A percentile compares a stretch with the other conserved stretches of the same genome.
These are phyloP conservation scores for Orchestes rusci DNA, from an alignment of 2,888 invertebrate genomes.

Conservation along the genomic window DNA sequence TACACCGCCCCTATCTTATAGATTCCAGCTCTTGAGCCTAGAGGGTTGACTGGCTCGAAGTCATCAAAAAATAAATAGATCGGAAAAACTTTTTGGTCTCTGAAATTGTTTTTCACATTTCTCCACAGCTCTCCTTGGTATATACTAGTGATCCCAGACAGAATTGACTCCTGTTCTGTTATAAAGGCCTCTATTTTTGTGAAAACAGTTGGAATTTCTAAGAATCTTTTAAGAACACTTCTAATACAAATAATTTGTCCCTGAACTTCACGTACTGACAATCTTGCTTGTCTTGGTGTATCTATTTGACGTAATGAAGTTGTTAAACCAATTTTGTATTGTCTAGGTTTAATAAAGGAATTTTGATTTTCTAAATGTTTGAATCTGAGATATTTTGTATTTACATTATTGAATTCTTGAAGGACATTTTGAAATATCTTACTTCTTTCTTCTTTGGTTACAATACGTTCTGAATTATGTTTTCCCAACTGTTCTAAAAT, in stretches of 20 bases:
- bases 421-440: not conserved
- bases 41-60: slow-evolving; percentile 14
- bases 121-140: slow-evolving; percentile 5
- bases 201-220: slow-evolving; percentile 6
- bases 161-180: not conserved
- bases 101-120: not conserved
- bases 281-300: not conserved
- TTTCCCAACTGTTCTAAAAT: not conserved
- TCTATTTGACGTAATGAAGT: slow-evolving; percentile 1
- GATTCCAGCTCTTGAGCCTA: slow-evolving; percentile 15
- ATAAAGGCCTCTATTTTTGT: not conserved
- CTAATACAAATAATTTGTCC: slow-evolving; percentile 6
- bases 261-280: not conserved
- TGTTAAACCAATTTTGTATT: not conserved
- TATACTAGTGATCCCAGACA: slow-evolving; percentile 2
- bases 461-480: not conserved
- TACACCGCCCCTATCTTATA: slow-evolving; percentile 17
- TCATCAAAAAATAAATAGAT: slow-evolving; percentile 15
- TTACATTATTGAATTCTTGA: slow-evolving; percentile 1
- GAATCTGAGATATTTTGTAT: slow-evolving; percentile 3
- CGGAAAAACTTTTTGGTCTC: slow-evolving; percentile 7
- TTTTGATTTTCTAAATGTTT: slow-evolving; percentile 3
- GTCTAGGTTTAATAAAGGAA: slow-evolving; percentile 2
- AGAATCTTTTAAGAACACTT: slow-evolving; percentile 11
- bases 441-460: not conserved